A percentile compares a stretch with the other conserved stretches of the same genome.
Evolutionary conservation across 2,113 vertebrate species (phyloP).

Genomic region (Cyanistes caeruleus): DNA sequence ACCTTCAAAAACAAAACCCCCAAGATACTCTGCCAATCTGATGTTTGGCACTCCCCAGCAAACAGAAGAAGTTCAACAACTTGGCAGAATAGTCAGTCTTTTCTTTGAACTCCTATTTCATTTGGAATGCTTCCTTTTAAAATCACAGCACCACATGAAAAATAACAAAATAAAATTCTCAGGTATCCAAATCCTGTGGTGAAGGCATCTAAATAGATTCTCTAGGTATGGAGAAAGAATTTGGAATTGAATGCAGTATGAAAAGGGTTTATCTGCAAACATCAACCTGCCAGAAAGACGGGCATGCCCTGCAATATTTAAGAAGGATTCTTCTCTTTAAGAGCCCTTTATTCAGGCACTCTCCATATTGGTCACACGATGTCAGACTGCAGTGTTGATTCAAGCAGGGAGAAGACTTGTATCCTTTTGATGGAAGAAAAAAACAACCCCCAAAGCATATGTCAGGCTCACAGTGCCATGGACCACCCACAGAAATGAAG

Average conservation of each 20-base stretch:
- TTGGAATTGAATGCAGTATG: background rate
- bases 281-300: background rate
- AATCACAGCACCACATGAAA: background rate
- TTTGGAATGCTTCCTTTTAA: background rate
- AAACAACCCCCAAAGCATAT: background rate
- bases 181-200: background rate
- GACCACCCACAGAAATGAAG: background rate
- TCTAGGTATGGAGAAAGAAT: background rate
- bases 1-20: background rate
- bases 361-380: background rate
- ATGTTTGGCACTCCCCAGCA: background rate
- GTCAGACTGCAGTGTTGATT: background rate
- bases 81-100: background rate
- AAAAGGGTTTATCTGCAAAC: background rate
- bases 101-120: background rate
- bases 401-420: background rate
- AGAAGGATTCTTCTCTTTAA: background rate
- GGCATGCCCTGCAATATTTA: background rate
- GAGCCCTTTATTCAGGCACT: background rate
- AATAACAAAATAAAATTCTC: background rate
- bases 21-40: background rate
- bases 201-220: background rate
- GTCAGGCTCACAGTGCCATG: background rate
- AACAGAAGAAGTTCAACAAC: background rate
- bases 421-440: background rate